Evolutionary conservation across 2,113 vertebrate genomes (phyloP).

Genomic region (Cisticola juncidis): DNA sequence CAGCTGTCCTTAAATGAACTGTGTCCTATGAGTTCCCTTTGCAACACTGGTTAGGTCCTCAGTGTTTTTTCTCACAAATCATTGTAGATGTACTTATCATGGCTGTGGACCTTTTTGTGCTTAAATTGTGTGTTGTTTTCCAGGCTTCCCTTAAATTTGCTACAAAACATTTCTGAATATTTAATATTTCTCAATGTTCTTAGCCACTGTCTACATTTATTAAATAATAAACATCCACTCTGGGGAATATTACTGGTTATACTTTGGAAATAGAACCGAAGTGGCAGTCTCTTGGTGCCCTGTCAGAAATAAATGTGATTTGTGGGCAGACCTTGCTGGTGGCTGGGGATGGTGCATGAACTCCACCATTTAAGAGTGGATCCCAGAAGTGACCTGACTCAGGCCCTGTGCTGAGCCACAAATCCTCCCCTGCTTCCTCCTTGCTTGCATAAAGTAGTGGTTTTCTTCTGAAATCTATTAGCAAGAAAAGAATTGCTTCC

Average conservation of each 20-base stretch:
- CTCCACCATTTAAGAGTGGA: neutral
- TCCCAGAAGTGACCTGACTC: neutral
- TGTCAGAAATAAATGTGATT: neutral
- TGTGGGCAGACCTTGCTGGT: neutral
- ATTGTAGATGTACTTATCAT: neutral
- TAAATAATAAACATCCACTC: neutral
- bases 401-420: neutral
- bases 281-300: neutral
- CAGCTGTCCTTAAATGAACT: slow-evolving; percentile 9
- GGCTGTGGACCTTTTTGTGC: neutral
- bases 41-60: neutral
- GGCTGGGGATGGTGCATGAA: neutral
- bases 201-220: neutral
- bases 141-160: neutral
- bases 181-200: neutral
- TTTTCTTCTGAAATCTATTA: neutral
- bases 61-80: neutral
- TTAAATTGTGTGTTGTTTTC: neutral
- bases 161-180: neutral
- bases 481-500: neutral
- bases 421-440: neutral
- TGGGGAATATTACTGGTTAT: neutral
- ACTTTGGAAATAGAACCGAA: neutral
- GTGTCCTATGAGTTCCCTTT: neutral
- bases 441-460: neutral